Base-by-base conservation (phyloP, 2,888 invertebrate species). In the Lydus trimaculatus region DNA sequence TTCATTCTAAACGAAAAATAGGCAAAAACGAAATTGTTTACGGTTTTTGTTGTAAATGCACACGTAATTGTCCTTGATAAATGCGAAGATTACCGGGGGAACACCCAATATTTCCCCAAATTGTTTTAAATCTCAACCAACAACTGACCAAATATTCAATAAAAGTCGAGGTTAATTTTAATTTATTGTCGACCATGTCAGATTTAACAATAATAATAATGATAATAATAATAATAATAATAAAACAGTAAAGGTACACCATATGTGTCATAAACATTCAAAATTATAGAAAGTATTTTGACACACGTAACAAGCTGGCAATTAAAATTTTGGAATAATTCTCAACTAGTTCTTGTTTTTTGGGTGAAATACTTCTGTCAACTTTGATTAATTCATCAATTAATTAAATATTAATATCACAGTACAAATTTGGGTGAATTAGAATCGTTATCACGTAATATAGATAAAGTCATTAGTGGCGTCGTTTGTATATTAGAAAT, bases 201-300 rank as follows among this genome's bases (percentile, higher is more conserved):
- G 36, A 13, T n/a, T 1, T 33, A 9, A 9, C 7, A n/a, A 13
- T 0, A 3, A 43, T 17, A 43, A 43, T 43, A 43, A 43, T n/a
- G n/a, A n/a, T n/a, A n/a, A n/a, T n/a, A n/a, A 7, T 33, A 9
- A 9, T n/a, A n/a, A 13, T 0, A 3, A 43, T 17, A 43, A 43
- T 43, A 43, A 43, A 43, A 13, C 11, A 43, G 5, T n/a, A n/a
- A 6, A 36, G 6, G 17, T 7, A 43, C 43, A n/a, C 17, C 43
- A 43, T 43, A 43, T 43, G 43, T n/a, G 43, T 43, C 43, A 43
- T 43, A 43, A 43, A 43, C 43, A 43, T n/a, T n/a, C 43, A 43
- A 2, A n/a, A 17, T 43, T 43, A 43, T 43, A 43, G 43, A 43
- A 43, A 43, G 43, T 43, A 43, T 43, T 43, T 43, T 43, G 43